phyloP scores from a whole-genome alignment of 2,888 invertebrate genomes.

The Nemoura dubitans region DNA sequence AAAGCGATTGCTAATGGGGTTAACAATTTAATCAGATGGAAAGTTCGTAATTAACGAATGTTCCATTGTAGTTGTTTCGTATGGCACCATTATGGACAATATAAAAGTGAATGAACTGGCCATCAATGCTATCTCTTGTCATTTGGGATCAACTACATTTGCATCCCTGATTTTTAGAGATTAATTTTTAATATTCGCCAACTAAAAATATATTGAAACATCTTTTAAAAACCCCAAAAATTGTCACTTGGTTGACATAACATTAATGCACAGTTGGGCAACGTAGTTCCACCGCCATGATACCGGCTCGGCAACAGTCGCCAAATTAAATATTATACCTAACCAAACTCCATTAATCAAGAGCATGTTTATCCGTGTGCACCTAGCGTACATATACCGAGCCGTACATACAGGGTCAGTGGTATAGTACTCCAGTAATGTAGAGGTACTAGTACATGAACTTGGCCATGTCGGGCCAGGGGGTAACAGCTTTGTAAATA shows the following conservation, averaged over 20 bases:
- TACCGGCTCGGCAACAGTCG: too few relatives aligned
- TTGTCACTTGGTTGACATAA: neutral
- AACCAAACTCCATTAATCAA: neutral
- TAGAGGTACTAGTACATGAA: neutral
- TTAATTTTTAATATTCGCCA: too few relatives aligned
- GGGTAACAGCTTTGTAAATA: neutral
- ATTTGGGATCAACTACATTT: too few relatives aligned
- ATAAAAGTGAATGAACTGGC: too few relatives aligned
- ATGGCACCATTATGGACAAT: too few relatives aligned
- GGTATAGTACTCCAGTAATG: neutral
- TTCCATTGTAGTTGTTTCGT: neutral
- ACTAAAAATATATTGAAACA: too few relatives aligned
- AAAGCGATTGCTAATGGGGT: neutral
- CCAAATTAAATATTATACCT: neutral
- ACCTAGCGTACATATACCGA: neutral
- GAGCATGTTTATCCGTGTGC: conserved; percentile 7
- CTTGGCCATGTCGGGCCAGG: neutral
- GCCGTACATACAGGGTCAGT: neutral
- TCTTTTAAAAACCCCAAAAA: too few relatives aligned
- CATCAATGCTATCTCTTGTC: too few relatives aligned
- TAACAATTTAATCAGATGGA: neutral
- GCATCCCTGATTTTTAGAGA: too few relatives aligned
- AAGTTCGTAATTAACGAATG: neutral
- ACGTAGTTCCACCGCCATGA: neutral
- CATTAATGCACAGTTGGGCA: neutral